A percentile compares a stretch with the other conserved stretches of the same genome.
phyloP scores from a whole-genome alignment of 2,797 vertebrate genomes.

The Euthynnus affinis region DNA sequence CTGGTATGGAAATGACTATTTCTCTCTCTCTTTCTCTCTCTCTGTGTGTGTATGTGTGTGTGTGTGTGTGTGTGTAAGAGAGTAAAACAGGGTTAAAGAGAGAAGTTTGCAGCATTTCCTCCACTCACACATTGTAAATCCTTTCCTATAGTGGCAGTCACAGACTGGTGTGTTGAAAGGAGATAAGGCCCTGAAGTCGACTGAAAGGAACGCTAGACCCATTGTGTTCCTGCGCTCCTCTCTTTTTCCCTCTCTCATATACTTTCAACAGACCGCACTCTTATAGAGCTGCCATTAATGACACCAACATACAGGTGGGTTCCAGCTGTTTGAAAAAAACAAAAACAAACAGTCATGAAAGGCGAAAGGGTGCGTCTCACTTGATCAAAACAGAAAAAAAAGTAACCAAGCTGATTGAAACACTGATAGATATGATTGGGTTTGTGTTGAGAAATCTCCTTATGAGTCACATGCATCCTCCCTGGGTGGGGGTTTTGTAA shows the following conservation, averaged over 20 bases:
- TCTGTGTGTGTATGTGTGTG: constrained; percentile 27
- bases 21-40: constrained; percentile 13
- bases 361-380: constrained; percentile 47
- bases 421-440: constrained; percentile 18
- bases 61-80: constrained; percentile 27
- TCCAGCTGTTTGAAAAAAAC: constrained; percentile 50
- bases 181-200: constrained; percentile 85
- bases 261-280: constrained; percentile 67
- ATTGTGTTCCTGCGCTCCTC: constrained; percentile 80
- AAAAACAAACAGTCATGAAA: constrained; percentile 13
- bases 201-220: constrained; percentile 78
- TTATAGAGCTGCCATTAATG: constrained; percentile 73
- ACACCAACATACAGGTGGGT: constrained; percentile 46
- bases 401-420: constrained; percentile 9
- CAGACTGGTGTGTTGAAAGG: constrained; percentile 83
- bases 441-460: constrained; percentile 30
- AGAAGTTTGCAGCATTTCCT: constrained; percentile 79
- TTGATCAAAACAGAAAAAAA: constrained; percentile 60
- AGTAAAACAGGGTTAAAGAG: constrained; percentile 57
- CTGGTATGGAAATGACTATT: constrained; percentile 68
- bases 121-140: constrained; percentile 85
- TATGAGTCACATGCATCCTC: constrained; percentile 14
- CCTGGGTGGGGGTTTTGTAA: constrained; percentile 25
- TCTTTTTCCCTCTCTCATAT: constrained; percentile 65
- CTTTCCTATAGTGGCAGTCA: constrained; percentile 82